phyloP scores from a whole-genome alignment of 2,888 invertebrate genomes.

The Synergus japonicus region DNA sequence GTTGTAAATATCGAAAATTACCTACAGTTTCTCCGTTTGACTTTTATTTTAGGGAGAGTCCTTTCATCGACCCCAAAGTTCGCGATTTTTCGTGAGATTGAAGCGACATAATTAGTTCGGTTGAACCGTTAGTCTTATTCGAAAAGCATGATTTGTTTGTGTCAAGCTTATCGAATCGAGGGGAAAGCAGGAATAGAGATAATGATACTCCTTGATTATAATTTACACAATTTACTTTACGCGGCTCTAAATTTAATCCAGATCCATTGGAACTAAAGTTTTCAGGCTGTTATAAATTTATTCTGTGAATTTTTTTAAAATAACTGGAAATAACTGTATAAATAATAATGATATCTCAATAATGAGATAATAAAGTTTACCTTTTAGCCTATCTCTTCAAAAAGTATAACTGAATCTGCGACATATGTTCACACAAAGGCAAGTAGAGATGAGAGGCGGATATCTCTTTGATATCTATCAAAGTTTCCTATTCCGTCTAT shows the following conservation, averaged over 20 bases:
- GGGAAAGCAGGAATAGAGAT: not conserved
- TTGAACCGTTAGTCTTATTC: not conserved
- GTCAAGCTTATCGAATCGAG: not conserved
- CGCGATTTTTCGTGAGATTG: not conserved
- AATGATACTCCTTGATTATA: not conserved
- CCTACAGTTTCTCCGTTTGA: constrained; percentile 45
- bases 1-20: constrained; percentile 64
- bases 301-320: too few relatives aligned
- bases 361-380: too few relatives aligned
- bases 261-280: too few relatives aligned
- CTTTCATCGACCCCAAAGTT: not conserved
- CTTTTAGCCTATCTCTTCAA: too few relatives aligned
- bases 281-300: too few relatives aligned
- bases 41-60: not conserved
- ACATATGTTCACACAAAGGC: too few relatives aligned
- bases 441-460: not conserved
- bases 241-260: too few relatives aligned
- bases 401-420: too few relatives aligned
- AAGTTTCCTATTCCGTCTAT: not conserved
- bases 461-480: not conserved
- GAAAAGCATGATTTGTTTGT: not conserved
- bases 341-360: too few relatives aligned
- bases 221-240: too few relatives aligned
- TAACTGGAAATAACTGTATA: too few relatives aligned
- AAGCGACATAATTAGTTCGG: not conserved